These are phyloP conservation scores for Cavia aperea DNA, from an alignment of 2,113 vertebrate genomes.

Conservation along the genomic window DNA sequence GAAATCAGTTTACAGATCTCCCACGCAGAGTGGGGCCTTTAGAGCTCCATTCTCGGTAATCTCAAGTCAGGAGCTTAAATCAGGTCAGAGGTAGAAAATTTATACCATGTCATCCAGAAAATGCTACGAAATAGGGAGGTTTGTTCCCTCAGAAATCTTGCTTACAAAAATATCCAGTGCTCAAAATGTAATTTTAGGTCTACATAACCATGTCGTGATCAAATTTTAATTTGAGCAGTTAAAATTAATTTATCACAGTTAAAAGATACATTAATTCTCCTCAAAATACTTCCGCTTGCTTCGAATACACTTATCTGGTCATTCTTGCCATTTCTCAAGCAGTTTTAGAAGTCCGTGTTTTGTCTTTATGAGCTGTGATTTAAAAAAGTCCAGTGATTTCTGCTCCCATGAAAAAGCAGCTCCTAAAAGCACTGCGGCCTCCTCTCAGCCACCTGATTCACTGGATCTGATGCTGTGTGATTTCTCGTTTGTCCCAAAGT, in stretches of 20 bases:
- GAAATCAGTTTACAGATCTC: neutral
- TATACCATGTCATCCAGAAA: neutral
- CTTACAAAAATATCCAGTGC: neutral
- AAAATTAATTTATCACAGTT: neutral
- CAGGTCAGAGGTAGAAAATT: neutral
- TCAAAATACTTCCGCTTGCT: neutral
- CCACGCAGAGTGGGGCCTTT: too few relatives aligned
- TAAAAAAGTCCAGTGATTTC: neutral
- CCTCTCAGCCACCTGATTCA: neutral
- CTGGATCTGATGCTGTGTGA: neutral
- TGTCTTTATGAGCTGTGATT: neutral
- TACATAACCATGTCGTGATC: neutral
- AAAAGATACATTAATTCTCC: neutral
- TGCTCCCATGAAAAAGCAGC: neutral
- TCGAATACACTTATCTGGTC: neutral
- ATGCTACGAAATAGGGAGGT: neutral
- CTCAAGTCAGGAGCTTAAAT: neutral
- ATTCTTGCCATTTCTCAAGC: neutral
- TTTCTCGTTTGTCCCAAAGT: neutral
- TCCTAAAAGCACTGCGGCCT: neutral
- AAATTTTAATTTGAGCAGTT: neutral
- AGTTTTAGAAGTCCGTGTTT: neutral
- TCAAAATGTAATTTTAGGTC: neutral
- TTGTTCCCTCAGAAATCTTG: neutral
- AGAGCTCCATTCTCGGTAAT: neutral